Percentiles rank a stretch among this genome's conserved stretches.
These are phyloP conservation scores for Phyto melanocephala DNA, from an alignment of 2,888 invertebrate genomes.

Conservation along the genomic window DNA sequence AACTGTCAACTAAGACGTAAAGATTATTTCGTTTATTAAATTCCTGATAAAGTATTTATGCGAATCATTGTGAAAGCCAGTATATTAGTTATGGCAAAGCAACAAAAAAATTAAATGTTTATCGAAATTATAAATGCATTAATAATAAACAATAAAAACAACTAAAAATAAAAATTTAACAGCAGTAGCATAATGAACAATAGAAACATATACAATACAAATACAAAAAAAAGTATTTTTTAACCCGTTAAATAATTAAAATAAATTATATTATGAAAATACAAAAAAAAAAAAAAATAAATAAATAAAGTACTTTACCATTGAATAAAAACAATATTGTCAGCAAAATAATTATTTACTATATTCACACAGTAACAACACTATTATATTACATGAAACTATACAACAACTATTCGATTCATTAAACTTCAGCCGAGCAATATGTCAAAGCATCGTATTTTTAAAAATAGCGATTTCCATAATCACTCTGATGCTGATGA, in stretches of 20 bases:
- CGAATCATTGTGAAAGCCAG: neutral
- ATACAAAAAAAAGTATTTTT: neutral
- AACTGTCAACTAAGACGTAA: too few relatives aligned
- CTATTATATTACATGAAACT: slow-evolving; percentile 13
- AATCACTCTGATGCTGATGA: slow-evolving; percentile 65
- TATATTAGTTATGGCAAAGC: slow-evolving; percentile 12
- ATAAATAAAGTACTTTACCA: too few relatives aligned
- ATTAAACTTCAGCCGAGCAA: slow-evolving; percentile 39
- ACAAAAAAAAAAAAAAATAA: neutral
- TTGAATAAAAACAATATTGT: neutral
- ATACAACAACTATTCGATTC: neutral
- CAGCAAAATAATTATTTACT: slow-evolving; percentile 15
- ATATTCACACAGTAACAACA: neutral
- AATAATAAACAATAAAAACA: slow-evolving; percentile 3
- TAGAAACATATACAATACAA: neutral
- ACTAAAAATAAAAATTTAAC: neutral
- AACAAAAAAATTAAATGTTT: slow-evolving; percentile 6
- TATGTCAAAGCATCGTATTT: slow-evolving; percentile 73
- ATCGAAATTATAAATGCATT: slow-evolving; percentile 31
- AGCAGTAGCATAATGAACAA: neutral
- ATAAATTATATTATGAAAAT: slow-evolving; percentile 8
- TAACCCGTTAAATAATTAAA: slow-evolving; percentile 5
- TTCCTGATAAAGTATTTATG: neutral
- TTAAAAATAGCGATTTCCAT: slow-evolving; percentile 65
- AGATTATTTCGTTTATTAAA: neutral